A percentile compares a stretch with the other conserved stretches of the same genome.
phyloP scores from a whole-genome alignment of 2,113 vertebrate genomes.

The Excalfactoria chinensis region DNA sequence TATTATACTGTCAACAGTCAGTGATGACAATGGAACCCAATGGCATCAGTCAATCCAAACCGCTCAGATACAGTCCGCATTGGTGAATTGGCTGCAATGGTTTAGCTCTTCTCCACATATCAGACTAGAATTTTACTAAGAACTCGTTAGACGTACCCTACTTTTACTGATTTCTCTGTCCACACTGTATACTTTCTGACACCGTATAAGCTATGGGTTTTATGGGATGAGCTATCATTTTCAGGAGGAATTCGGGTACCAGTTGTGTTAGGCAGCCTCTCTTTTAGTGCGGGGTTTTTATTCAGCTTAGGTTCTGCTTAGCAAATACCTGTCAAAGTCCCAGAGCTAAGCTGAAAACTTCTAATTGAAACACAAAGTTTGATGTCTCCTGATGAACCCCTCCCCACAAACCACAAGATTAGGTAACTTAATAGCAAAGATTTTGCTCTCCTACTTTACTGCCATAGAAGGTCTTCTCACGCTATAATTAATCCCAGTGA shows the following conservation, averaged over 20 bases:
- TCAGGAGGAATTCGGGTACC: background rate
- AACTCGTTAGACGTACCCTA: background rate
- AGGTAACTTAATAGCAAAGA: slow-evolving; percentile 19
- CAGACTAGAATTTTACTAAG: background rate
- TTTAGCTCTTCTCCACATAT: background rate
- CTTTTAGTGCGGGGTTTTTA: background rate
- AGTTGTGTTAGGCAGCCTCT: background rate
- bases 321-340: background rate
- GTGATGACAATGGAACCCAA: background rate
- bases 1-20: background rate
- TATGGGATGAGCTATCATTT: background rate
- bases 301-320: background rate
- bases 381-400: background rate
- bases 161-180: background rate
- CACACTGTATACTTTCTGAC: background rate
- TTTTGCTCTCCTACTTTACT: background rate
- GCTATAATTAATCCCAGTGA: slow-evolving; percentile 70
- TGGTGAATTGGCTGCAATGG: background rate
- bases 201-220: background rate
- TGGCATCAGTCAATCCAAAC: background rate
- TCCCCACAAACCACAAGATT: background rate
- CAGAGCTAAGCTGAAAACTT: background rate
- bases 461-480: background rate
- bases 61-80: background rate
- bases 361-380: slow-evolving; percentile 8